Percentiles rank a stretch among this genome's conserved stretches.
Conservation (phyloP, 2,113 vertebrate genomes). For the Misgurnus anguillicaudatus region DNA sequence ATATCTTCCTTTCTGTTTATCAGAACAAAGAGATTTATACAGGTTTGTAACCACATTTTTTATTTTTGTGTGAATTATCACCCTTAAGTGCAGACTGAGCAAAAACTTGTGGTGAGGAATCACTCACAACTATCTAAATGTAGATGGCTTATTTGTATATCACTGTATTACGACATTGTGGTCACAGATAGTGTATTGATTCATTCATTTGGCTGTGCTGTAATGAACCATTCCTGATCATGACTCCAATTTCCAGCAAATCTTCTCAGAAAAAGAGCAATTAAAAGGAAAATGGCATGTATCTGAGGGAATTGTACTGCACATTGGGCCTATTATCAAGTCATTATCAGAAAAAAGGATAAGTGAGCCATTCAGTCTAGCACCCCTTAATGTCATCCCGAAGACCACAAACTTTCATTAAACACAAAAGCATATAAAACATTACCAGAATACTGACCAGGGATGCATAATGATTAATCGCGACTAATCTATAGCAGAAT, state of each 20-base stretch:
- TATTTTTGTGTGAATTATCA: no score
- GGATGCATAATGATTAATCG: no score
- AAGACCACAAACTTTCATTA: neutral
- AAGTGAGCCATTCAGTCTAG: neutral
- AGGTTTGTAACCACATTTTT: no score
- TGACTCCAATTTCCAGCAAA: neutral
- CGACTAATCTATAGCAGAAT: no score
- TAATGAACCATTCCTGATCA: neutral
- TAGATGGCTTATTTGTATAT: neutral
- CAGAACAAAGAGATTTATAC: no score
- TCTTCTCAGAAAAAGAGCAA: neutral
- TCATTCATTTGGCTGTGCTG: neutral
- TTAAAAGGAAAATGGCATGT: neutral
- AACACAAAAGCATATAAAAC: conserved; percentile 5
- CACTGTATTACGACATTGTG: neutral
- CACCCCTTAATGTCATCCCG: neutral
- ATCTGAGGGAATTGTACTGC: neutral
- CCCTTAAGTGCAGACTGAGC: neutral
- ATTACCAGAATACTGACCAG: neutral
- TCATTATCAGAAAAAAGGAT: neutral
- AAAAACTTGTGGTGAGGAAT: neutral
- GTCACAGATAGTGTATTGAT: conserved; percentile 14
- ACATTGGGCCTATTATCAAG: conserved; percentile 25
- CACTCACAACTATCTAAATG: no score
- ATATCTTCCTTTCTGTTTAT: no score